A percentile compares a stretch with the other conserved stretches of the same genome.
Evolutionary conservation across 2,888 invertebrate genomes (phyloP).

Genomic region (Charanyca ferruginea): DNA sequence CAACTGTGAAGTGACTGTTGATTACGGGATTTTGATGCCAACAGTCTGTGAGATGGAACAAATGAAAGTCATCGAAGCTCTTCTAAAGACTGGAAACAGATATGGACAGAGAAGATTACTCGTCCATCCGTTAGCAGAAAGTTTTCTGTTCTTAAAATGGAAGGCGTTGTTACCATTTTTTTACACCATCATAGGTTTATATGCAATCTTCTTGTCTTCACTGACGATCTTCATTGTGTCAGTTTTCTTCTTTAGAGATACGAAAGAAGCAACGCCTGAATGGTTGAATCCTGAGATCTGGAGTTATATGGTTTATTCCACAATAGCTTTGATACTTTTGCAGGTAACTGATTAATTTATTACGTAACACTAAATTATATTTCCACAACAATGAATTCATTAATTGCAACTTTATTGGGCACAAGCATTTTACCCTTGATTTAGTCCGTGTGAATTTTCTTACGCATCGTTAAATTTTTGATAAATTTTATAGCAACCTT

Average conservation of each 20-base stretch:
- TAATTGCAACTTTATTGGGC: too few species aligned
- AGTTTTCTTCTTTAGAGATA: conserved; percentile 87
- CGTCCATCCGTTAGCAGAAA: conserved; percentile 91
- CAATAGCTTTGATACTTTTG: conserved; percentile 80
- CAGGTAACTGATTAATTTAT: conserved; percentile 76
- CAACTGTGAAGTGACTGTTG: conserved; percentile 86
- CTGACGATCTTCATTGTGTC: conserved; percentile 87
- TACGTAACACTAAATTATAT: not conserved
- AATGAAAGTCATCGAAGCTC: conserved; percentile 90
- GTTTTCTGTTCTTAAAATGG: conserved; percentile 91
- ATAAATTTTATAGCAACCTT: too few species aligned
- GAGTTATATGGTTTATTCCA: conserved; percentile 81
- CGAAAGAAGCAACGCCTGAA: conserved; percentile 71
- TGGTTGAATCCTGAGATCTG: conserved; percentile 79
- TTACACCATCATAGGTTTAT: conserved; percentile 87
- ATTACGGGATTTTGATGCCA: conserved; percentile 88
- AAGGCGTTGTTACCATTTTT: conserved; percentile 89
- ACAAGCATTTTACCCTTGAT: too few species aligned
- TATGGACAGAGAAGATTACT: conserved; percentile 86
- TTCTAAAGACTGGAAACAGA: conserved; percentile 89
- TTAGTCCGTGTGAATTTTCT: too few species aligned
- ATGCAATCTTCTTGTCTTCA: conserved; percentile 86
- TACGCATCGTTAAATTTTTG: too few species aligned
- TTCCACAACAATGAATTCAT: not conserved
- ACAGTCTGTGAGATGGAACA: conserved; percentile 86